Base-by-base conservation (phyloP, 2,888 invertebrate species). In the Andrena bucephala region DNA sequence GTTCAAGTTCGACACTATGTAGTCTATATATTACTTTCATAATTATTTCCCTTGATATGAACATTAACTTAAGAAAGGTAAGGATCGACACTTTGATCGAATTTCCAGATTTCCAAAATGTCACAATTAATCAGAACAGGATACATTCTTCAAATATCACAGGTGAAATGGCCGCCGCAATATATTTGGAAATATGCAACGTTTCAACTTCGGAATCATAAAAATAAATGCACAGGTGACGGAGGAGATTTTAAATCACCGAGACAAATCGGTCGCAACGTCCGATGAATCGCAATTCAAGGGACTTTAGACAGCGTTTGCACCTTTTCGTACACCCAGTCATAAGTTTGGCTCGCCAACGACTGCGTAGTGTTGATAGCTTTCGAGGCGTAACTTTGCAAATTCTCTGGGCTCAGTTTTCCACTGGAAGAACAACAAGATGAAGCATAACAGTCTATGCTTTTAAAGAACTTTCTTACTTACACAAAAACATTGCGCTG, bases 281-380 rank as follows among this genome's bases (percentile, higher is more conserved):
- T 73, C 67, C 68, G 76, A 74, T 68, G 66, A 73, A 81, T 85
- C 78, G 71, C 68, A 72, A 72, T 80, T 92, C 96, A 96, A 91
- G 96, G 96, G 94, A 96, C 96, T 94, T 96, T 96, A 10, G 96
- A 96, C 92, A 96, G 95, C 48, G 96, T 95, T 93, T 97, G 96
- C 52, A 97, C 96, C 95, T 98, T 97, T 94, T 97, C 95, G 93
- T 97, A 96, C 87, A 97, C 95, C 96, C 97, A 97, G 91, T 96
- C 95, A 92, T 96, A 97, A 90, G 96, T 97, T 85, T 96, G 95
- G 8, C 95, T 94, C 73, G 97, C 96, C 81, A 96, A 96, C 86
- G 95, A 94, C 88, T 96, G 95, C 20, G 97, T 97, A 78, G 96
- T 95, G 89, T 97, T 96, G 16, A 97, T 94, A 0, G 96, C 96